Percentiles rank a stretch among this genome's conserved stretches.
These are phyloP conservation scores for Narcine bancroftii DNA, from an alignment of 2,113 vertebrate species.

Conservation along the genomic window DNA sequence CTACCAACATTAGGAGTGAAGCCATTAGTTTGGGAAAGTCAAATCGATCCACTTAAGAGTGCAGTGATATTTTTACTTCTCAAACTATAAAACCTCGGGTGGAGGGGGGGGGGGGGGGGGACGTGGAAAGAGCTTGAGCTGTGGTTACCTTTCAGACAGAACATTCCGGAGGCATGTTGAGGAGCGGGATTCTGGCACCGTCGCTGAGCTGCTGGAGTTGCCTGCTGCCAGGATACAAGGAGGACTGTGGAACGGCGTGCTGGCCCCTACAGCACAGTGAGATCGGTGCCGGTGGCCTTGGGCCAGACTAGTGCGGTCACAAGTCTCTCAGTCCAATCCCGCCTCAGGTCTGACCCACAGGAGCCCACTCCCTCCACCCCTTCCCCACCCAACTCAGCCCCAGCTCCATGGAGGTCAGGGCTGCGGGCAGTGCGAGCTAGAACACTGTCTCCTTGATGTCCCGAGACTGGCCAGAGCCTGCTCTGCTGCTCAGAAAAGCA, in stretches of 20 bases:
- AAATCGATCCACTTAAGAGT: not conserved
- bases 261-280: no score
- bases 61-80: not conserved
- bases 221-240: slow-evolving; percentile 33
- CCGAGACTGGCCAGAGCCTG: no score
- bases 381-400: slow-evolving; percentile 34
- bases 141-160: slow-evolving; percentile 65
- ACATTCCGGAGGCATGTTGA: slow-evolving; percentile 54
- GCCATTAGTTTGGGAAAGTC: not conserved
- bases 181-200: not conserved
- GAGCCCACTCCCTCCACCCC: slow-evolving; percentile 39
- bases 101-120: no score
- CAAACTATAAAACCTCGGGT: not conserved
- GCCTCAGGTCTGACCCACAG: slow-evolving; percentile 43
- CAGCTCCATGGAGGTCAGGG: not conserved
- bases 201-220: not conserved
- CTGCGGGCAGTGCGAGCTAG: not conserved
- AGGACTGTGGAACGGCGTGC: slow-evolving; percentile 50
- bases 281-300: slow-evolving; percentile 42
- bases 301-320: slow-evolving; percentile 47
- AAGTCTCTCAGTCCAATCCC: slow-evolving; percentile 55
- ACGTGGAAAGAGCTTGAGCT: not conserved
- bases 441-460: no score
- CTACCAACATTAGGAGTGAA: no score
- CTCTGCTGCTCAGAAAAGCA: no score